These are phyloP conservation scores for Aphodius granarius DNA, from an alignment of 2,888 invertebrate genomes.

Conservation along the genomic window DNA sequence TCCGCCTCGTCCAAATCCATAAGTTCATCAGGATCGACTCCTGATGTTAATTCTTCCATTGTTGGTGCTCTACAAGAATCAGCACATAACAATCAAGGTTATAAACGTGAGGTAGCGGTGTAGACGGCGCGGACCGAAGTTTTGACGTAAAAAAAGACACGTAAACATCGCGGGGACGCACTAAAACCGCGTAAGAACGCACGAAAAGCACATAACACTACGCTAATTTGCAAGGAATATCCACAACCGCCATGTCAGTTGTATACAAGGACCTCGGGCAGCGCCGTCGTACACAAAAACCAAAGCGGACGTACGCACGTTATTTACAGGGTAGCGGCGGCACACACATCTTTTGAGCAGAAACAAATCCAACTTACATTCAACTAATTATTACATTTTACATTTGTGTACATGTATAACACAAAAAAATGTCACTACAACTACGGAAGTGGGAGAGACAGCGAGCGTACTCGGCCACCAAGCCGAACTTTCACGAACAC, in stretches of 20 bases:
- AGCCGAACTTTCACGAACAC: slow-evolving; percentile 14
- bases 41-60: slow-evolving; percentile 53
- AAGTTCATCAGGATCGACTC: slow-evolving; percentile 60
- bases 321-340: not conserved
- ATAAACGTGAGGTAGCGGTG: slow-evolving; percentile 4
- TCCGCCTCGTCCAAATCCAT: slow-evolving; percentile 76
- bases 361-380: slow-evolving; percentile 40
- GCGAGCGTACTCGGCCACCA: slow-evolving; percentile 9
- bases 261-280: slow-evolving; percentile 28
- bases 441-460: slow-evolving; percentile 48
- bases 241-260: slow-evolving; percentile 41
- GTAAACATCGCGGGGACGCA: slow-evolving; percentile 1
- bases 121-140: not conserved
- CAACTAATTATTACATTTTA: slow-evolving; percentile 51
- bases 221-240: slow-evolving; percentile 17
- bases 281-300: slow-evolving; percentile 11
- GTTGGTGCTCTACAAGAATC: slow-evolving; percentile 23
- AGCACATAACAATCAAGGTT: slow-evolving; percentile 25
- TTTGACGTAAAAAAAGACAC: not conserved
- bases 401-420: slow-evolving; percentile 57
- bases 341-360: slow-evolving; percentile 17
- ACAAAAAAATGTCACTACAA: slow-evolving; percentile 54
- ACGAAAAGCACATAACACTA: slow-evolving; percentile 5
- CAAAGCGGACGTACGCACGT: not conserved
- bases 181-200: not conserved